These are phyloP conservation scores for Capromys pilorides DNA, from an alignment of 2,797 vertebrate genomes.

Conservation along the genomic window DNA sequence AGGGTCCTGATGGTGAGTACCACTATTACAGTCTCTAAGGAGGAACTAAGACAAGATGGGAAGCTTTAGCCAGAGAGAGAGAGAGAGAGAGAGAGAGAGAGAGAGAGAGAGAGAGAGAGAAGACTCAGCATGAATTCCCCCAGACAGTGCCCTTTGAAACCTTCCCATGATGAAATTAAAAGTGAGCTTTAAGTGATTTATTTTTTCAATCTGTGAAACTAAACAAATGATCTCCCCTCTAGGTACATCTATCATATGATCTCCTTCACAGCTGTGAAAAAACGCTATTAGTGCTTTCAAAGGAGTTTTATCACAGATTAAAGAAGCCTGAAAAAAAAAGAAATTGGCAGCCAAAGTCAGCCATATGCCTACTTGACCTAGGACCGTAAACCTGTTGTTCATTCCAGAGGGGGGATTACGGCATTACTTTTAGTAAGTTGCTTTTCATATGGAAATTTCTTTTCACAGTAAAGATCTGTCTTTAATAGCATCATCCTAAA, in stretches of 20 bases:
- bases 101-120: background rate
- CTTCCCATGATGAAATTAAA: constrained; percentile 75
- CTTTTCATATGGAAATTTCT: constrained; percentile 91
- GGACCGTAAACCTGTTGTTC: constrained; percentile 89
- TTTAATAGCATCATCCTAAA: constrained; percentile 87
- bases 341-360: constrained; percentile 82
- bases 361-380: constrained; percentile 89
- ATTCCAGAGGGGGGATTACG: constrained; percentile 86
- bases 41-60: background rate
- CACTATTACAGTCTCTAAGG: background rate
- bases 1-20: background rate
- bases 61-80: background rate
- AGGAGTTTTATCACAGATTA: constrained; percentile 84
- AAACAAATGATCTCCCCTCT: constrained; percentile 82
- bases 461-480: constrained; percentile 87
- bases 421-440: constrained; percentile 87
- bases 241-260: constrained; percentile 79
- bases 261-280: constrained; percentile 85
- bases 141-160: constrained; percentile 61
- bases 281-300: constrained; percentile 83
- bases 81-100: background rate
- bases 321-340: constrained; percentile 73
- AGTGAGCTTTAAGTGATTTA: constrained; percentile 76
- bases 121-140: background rate
- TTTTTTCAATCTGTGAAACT: constrained; percentile 84